These are phyloP conservation scores for Caenorhabditis angaria DNA, from an alignment of 2,888 invertebrate species.

Conservation along the genomic window DNA sequence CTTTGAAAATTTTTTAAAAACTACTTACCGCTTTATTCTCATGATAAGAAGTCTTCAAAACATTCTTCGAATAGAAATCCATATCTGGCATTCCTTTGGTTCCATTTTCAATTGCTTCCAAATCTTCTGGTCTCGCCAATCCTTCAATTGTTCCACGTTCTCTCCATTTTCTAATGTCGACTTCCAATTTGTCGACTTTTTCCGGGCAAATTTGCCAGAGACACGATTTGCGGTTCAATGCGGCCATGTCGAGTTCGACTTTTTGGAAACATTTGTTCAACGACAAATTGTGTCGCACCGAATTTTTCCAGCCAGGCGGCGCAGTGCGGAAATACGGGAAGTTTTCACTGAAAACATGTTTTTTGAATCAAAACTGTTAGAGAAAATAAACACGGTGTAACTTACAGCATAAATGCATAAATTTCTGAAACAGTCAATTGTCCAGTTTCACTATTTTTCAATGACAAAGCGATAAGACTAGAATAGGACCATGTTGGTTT, in stretches of 20 bases:
- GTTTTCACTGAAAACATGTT: conserved; percentile 82
- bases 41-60: conserved; percentile 8
- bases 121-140: conserved; percentile 80
- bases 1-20: no score
- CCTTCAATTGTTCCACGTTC: conserved; percentile 91
- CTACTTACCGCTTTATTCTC: conserved; percentile 7
- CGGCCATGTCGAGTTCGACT: conserved; percentile 78
- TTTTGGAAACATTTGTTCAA: conserved; percentile 98
- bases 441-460: conserved; percentile 93
- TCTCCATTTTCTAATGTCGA: conserved; percentile 96
- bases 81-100: conserved; percentile 58
- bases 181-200: conserved; percentile 94
- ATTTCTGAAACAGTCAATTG: conserved; percentile 96
- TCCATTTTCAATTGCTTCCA: conserved; percentile 58
- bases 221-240: conserved; percentile 75
- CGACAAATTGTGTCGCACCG: conserved; percentile 94
- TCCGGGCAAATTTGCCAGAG: conserved; percentile 96
- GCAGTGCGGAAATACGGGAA: conserved; percentile 98
- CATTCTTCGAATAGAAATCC: conserved; percentile 9
- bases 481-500: conserved; percentile 98
- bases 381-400: conserved; percentile 65
- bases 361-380: background rate
- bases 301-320: conserved; percentile 98
- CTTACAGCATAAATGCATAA: conserved; percentile 97
- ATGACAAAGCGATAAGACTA: conserved; percentile 94